A percentile compares a stretch with the other conserved stretches of the same genome.
phyloP scores from a whole-genome alignment of 2,797 vertebrate genomes.

The Phalloptychus januarius region DNA sequence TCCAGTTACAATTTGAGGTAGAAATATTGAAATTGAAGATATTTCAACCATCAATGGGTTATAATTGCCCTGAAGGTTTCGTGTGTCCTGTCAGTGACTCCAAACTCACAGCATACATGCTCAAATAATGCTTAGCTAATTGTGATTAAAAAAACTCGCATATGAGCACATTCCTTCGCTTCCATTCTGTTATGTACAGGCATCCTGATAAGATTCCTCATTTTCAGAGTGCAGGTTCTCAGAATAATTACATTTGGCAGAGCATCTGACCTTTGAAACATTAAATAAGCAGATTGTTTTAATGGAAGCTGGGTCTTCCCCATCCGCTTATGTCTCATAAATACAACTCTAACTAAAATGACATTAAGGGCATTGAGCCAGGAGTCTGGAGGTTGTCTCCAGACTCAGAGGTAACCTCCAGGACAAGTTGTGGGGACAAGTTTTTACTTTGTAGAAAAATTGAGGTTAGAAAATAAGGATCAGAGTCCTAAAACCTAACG shows the following conservation, averaged over 20 bases:
- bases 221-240: not conserved
- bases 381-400: constrained; percentile 11
- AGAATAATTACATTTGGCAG: constrained; percentile 29
- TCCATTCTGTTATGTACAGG: not conserved
- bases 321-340: constrained; percentile 48
- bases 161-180: not conserved
- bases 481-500: not conserved
- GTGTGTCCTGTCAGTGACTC: not conserved
- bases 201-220: not conserved
- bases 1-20: not conserved
- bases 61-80: not conserved
- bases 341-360: constrained; percentile 32
- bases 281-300: constrained; percentile 40
- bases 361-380: constrained; percentile 38
- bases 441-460: constrained; percentile 14
- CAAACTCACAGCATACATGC: not conserved
- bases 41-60: not conserved
- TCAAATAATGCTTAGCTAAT: not conserved
- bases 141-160: not conserved
- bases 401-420: too few relatives aligned
- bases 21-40: not conserved
- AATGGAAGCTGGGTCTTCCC: constrained; percentile 34
- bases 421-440: not conserved
- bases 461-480: not conserved
- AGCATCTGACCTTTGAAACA: constrained; percentile 33